Percentiles rank a stretch among this genome's conserved stretches.
Evolutionary conservation across 2,888 invertebrate species (phyloP).

Genomic region (Bellardia bayeri): DNA sequence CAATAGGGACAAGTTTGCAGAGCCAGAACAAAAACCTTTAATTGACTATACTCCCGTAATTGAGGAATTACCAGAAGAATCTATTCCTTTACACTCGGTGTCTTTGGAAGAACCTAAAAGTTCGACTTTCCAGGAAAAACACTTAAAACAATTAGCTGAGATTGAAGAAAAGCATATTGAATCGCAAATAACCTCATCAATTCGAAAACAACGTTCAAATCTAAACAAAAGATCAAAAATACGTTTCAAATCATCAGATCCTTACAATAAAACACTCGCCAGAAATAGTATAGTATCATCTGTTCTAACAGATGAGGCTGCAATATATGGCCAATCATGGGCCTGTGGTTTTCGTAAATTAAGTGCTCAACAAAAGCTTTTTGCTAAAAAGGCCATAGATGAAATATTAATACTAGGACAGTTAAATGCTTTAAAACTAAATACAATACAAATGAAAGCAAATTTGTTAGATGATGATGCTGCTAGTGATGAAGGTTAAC

Average conservation of each 20-base stretch:
- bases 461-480: not conserved
- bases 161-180: not conserved
- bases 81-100: not conserved
- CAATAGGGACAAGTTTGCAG: not conserved
- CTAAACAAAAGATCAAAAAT: slow-evolving; percentile 41
- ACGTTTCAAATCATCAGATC: slow-evolving; percentile 32
- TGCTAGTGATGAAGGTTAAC: slow-evolving; percentile 1
- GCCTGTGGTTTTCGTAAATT: slow-evolving; percentile 65
- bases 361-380: slow-evolving; percentile 56
- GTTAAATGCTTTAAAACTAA: slow-evolving; percentile 43
- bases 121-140: not conserved
- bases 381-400: slow-evolving; percentile 63
- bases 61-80: not conserved
- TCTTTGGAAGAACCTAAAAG: not conserved
- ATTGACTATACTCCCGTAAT: not conserved
- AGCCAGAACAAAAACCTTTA: not conserved
- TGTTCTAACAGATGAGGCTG: slow-evolving; percentile 48
- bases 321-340: slow-evolving; percentile 60
- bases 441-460: slow-evolving; percentile 22
- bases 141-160: not conserved
- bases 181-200: not conserved
- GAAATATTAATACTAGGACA: slow-evolving; percentile 59
- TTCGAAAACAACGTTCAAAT: not conserved
- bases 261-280: not conserved
- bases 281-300: not conserved